Base-by-base conservation (phyloP, 2,888 invertebrate species). In the Plusia festucae region DNA sequence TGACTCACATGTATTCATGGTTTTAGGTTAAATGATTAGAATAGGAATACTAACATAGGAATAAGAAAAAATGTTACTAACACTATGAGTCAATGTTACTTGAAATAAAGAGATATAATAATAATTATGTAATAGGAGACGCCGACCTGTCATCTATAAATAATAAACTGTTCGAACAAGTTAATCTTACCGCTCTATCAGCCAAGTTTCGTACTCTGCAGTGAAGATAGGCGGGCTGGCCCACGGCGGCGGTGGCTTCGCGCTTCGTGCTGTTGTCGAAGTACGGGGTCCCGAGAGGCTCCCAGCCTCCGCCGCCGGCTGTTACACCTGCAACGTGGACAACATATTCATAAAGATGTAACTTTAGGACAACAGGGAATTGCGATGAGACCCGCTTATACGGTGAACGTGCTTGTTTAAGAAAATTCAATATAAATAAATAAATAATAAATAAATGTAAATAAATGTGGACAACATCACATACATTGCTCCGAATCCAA, bases 191-290 rank as follows among this genome's bases (percentile, higher is more conserved):
- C 91, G 98, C 98, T 95, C 98, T 96, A 90, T 98, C 98, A 60
- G 98, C 98, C 78, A 98, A 96, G 94, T 98, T 98, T 82, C 98
- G 96, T 69, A 98, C 98, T 84, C 97, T 95, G 93, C 98, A 98
- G 92, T 98, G 97, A 62, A 98, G 95, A 90, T 98, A 96, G 66
- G 98, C 98, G 62, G 97, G 97, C 93, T 98, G 98, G 65, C 98
- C 98, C 78, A 98, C 98, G 78, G 98, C 98, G 81, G 98, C 97
- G 84, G 98, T 98, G 87, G 97, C 96, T 90, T 98, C 98, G 76
- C 97, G 96, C 89, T 97, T 96, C 80, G 98, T 98, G 85, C 97
- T 97, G 94, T 98, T 98, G 95, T 98, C 98, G 95, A 98, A 98
- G 95, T 98, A 98, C 59, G 98, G 98, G 91, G 97, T 97, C 77